Evolutionary conservation across 2,888 invertebrate species (phyloP).

Genomic region (Colletes collaris): DNA sequence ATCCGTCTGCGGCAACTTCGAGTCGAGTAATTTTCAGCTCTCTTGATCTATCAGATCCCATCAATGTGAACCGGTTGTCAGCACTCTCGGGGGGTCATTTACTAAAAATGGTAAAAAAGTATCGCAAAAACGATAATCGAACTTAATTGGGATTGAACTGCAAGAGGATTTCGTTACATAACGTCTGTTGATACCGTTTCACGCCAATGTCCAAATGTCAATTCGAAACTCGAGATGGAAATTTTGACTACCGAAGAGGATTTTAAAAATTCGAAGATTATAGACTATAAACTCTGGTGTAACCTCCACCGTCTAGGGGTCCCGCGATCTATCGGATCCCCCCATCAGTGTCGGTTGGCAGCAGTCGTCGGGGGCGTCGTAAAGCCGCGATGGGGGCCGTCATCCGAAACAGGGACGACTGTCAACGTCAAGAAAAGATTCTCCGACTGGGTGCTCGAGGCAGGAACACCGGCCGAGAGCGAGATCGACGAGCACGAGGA

Average conservation of each 20-base stretch:
- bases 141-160: no score
- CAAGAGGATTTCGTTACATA: no score
- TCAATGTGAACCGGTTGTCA: conserved; percentile 6
- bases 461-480: conserved; percentile 18
- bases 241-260: no score
- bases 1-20: not conserved
- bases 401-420: not conserved
- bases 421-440: conserved; percentile 23
- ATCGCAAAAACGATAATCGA: no score
- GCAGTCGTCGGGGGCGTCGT: not conserved
- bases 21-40: not conserved
- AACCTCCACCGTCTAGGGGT: no score
- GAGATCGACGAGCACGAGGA: conserved; percentile 24
- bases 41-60: not conserved
- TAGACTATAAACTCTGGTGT: no score
- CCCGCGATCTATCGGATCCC: not conserved
- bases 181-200: no score
- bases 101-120: no score
- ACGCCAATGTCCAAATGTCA: no score
- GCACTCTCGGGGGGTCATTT: not conserved
- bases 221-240: no score
- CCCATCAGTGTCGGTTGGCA: conserved; percentile 12
- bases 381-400: not conserved
- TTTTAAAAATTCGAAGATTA: no score
- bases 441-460: not conserved